Evolutionary conservation across 2,888 invertebrate species (phyloP), one percentile per base, ranked within the genome.

Genomic region (Caenorhabditis sp.): DNA sequence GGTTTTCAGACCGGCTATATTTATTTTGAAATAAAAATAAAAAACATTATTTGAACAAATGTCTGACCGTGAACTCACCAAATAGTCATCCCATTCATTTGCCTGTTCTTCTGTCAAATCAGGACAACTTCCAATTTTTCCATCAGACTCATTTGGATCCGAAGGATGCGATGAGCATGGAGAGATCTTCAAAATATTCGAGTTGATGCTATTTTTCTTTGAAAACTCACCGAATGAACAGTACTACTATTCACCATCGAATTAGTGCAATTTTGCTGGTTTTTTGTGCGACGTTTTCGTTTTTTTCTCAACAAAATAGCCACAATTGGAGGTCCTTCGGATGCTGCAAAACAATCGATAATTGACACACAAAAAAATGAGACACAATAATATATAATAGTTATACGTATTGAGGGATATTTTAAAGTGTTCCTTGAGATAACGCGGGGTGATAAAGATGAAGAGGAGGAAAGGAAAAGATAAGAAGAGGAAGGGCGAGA

Each of bases 231-330:
- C 3, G 73, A 73, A 59, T 68, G 69, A 27, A 61, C 63, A 54
- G 65, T 65, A 54, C 23, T 51, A 19, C 23, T 27, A 27, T 55
- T 55, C 17, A 55, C 76, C 74, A 76, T 76, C 23, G 79, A 78
- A 50, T 80, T 64, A 8, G 79, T 77, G 10, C 10, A 6, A 10
- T 31, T 31, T 31, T 31, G 31, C 21, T 59, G 54, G 49, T 80
- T 71, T 66, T 78, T 77, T 37, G 79, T 69, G 27, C 83, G 74
- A 66, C 81, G 72, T 60, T 80, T 80, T 51, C 84, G 60, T 68
- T 81, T 82, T 62, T 84, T 84, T 53, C 82, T 75, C 63, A 84
- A 66, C 31, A 84, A 79, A 68, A 84, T 84, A 10, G 84, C 84
- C 23, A 83, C 82, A 60, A 84, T 83, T 36, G 83, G 83, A 10